Conservation (phyloP, 1,140 invertebrate genomes). For the Atta colombica region DNA sequence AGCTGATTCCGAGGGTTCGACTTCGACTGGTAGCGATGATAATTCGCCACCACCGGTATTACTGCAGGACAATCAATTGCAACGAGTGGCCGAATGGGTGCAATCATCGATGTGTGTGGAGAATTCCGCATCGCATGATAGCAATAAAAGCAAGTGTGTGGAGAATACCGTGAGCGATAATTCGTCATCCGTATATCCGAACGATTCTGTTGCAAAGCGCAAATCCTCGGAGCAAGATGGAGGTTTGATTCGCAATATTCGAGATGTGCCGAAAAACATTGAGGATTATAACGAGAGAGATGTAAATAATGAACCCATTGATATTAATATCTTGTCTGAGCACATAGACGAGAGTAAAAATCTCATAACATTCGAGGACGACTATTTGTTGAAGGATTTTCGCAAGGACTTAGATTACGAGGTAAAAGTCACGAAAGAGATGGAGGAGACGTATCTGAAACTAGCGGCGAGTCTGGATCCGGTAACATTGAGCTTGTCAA, state of each 20-base stretch:
- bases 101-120: slow-evolving; percentile 81
- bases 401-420: slow-evolving; percentile 73
- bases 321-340: slow-evolving; percentile 34
- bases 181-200: slow-evolving; percentile 46
- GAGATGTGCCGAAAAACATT: neutral
- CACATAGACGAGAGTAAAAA: slow-evolving; percentile 72
- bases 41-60: slow-evolving; percentile 76
- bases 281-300: neutral
- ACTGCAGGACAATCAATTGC: slow-evolving; percentile 86
- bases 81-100: slow-evolving; percentile 90
- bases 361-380: slow-evolving; percentile 81
- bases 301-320: slow-evolving; percentile 25
- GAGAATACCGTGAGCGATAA: slow-evolving; percentile 33
- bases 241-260: neutral
- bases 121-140: slow-evolving; percentile 38
- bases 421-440: slow-evolving; percentile 83
- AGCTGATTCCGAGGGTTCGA: slow-evolving; percentile 75
- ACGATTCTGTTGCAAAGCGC: slow-evolving; percentile 37
- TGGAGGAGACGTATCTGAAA: slow-evolving; percentile 85
- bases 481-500: slow-evolving; percentile 75
- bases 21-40: slow-evolving; percentile 82
- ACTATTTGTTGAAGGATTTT: slow-evolving; percentile 52
- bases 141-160: slow-evolving; percentile 54
- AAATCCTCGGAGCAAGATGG: slow-evolving; percentile 26
- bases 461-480: slow-evolving; percentile 83